Percentiles rank a stretch among this genome's conserved stretches.
phyloP scores from a whole-genome alignment of 2,797 vertebrate genomes.

The Hippopotamyrus pictus region DNA sequence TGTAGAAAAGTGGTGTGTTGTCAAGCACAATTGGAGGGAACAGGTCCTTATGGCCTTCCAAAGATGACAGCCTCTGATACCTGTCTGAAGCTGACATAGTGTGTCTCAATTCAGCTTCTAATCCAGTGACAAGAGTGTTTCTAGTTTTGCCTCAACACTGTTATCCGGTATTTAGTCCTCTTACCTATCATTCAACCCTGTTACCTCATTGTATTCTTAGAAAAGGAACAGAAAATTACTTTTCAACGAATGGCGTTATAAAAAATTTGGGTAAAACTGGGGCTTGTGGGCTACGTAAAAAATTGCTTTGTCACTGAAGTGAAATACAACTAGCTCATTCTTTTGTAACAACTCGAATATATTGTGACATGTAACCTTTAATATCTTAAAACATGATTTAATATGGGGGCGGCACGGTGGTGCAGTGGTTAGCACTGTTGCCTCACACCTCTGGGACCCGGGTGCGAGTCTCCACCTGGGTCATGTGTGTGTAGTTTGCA shows the following conservation, averaged over 20 bases:
- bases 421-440: too few species aligned
- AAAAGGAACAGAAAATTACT: neutral
- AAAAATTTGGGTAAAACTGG: neutral
- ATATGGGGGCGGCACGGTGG: too few species aligned
- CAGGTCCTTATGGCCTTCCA: too few species aligned
- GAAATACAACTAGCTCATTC: neutral
- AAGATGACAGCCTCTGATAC: too few species aligned
- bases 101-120: too few species aligned
- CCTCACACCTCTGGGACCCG: too few species aligned
- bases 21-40: conserved; percentile 19
- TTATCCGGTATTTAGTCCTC: neutral
- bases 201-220: neutral
- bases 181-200: neutral
- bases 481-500: too few species aligned
- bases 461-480: too few species aligned
- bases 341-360: neutral
- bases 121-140: too few species aligned
- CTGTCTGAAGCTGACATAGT: too few species aligned
- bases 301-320: neutral
- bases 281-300: neutral
- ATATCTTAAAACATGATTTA: neutral
- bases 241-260: too few species aligned
- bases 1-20: conserved; percentile 26
- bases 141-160: neutral
- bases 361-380: neutral